Percentiles rank a stretch among this genome's conserved stretches.
These are phyloP conservation scores for Sphaerodactylus townsendi DNA, from an alignment of 2,113 vertebrate genomes.

Conservation along the genomic window DNA sequence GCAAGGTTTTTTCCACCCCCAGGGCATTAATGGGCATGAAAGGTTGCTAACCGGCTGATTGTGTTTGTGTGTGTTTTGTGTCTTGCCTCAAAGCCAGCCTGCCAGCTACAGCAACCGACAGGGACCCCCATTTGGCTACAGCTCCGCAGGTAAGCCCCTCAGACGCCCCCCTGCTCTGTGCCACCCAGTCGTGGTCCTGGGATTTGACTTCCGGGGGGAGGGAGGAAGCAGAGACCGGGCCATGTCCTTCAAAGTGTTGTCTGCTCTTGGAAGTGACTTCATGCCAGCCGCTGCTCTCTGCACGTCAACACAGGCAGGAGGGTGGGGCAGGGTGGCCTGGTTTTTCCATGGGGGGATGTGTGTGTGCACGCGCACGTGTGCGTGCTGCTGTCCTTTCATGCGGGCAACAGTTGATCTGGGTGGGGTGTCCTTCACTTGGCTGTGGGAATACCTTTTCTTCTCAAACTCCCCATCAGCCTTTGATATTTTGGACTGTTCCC, in stretches of 20 bases:
- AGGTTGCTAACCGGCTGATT: conserved; percentile 25
- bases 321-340: no score
- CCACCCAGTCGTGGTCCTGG: not conserved
- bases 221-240: not conserved
- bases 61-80: not conserved
- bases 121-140: conserved; percentile 72
- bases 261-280: not conserved
- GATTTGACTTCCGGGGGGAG: not conserved
- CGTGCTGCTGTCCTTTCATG: not conserved
- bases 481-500: not conserved
- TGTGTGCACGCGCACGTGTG: no score
- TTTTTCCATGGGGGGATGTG: not conserved
- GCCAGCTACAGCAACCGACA: conserved; percentile 71
- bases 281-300: not conserved
- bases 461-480: not conserved
- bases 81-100: conserved; percentile 66
- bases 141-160: conserved; percentile 64
- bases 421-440: not conserved
- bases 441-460: not conserved
- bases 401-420: not conserved
- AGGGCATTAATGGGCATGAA: not conserved
- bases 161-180: not conserved
- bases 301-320: not conserved
- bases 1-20: no score
- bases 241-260: fast-evolving